Conservation (phyloP, 2,113 vertebrate species). For the Pelusios castaneus region DNA sequence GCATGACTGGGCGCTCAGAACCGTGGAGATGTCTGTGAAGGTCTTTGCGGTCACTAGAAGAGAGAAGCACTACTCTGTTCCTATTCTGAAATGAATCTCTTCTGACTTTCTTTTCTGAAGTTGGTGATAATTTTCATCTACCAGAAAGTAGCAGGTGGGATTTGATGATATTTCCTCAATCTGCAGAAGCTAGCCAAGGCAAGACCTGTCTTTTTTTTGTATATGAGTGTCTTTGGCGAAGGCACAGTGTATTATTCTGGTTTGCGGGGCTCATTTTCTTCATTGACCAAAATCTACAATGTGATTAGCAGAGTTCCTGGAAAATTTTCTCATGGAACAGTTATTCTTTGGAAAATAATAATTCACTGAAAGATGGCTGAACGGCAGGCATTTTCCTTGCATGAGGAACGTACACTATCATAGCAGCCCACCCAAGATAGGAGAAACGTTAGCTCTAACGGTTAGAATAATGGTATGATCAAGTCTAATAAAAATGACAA, state of each 20-base stretch:
- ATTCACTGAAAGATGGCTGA: background rate
- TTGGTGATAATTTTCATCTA: background rate
- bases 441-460: background rate
- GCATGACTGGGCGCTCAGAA: rapidly evolving
- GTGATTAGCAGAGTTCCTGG: background rate
- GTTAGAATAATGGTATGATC: background rate
- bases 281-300: background rate
- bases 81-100: rapidly evolving
- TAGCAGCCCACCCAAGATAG: background rate
- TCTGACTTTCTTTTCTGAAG: background rate
- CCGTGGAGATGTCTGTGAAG: constrained; percentile 19
- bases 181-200: background rate
- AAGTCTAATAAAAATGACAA: background rate
- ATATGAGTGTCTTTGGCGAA: background rate
- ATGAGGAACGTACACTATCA: background rate
- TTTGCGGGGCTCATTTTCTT: background rate
- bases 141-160: background rate
- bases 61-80: background rate
- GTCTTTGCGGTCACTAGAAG: background rate
- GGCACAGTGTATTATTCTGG: background rate
- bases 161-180: background rate
- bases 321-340: background rate
- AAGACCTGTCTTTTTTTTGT: background rate
- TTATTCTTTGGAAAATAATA: background rate
- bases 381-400: background rate